Conservation (phyloP, 2,888 invertebrate species). For the Machimus atricapillus region DNA sequence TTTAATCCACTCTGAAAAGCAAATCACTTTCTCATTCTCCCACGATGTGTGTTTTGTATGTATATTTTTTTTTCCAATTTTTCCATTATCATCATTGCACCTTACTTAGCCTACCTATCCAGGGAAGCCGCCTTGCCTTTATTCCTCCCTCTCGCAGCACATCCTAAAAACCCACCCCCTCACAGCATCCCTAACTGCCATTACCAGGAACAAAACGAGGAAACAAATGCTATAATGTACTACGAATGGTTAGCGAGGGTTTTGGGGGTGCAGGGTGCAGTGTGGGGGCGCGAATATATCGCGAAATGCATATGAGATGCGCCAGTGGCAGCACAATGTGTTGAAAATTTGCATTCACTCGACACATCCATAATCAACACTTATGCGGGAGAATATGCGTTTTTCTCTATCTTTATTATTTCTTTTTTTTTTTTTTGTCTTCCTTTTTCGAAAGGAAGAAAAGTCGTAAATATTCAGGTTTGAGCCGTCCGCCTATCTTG, state of each 20-base stretch:
- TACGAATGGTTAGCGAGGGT: background rate
- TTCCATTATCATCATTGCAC: conserved; percentile 46
- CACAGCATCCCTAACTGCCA: background rate
- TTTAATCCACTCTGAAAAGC: conserved; percentile 37
- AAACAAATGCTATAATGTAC: background rate
- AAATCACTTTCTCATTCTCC: conserved; percentile 31
- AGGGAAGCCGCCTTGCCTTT: background rate
- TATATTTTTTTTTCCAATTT: conserved; percentile 43
- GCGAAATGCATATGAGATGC: conserved; percentile 24
- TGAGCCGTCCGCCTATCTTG: background rate
- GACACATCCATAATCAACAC: conserved; percentile 37
- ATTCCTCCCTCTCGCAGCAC: background rate
- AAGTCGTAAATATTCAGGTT: conserved; percentile 34
- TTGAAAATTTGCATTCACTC: conserved; percentile 36
- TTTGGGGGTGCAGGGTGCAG: background rate
- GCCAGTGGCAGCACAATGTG: conserved; percentile 15
- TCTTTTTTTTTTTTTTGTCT: background rate
- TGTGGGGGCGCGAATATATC: background rate
- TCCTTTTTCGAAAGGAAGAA: conserved; percentile 18
- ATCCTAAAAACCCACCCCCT: background rate
- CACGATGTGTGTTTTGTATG: background rate
- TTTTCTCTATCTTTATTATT: background rate
- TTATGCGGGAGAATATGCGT: background rate
- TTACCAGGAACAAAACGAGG: background rate
- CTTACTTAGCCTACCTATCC: conserved; percentile 25